Evolutionary conservation across 2,113 vertebrate species (phyloP).

Genomic region (Sylvia atricapilla): DNA sequence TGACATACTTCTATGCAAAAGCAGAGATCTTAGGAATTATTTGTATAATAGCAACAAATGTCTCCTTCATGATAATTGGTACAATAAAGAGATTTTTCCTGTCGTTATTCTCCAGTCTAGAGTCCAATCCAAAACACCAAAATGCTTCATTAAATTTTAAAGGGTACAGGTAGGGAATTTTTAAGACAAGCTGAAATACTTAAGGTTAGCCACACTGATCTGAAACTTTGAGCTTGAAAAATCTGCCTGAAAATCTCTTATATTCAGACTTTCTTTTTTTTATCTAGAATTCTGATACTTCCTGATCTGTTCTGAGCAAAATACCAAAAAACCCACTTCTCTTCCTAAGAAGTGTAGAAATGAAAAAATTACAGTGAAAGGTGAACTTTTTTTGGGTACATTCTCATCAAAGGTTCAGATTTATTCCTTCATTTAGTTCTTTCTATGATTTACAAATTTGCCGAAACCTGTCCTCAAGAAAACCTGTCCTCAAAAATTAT

Average conservation of each 20-base stretch:
- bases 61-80: background rate
- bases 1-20: background rate
- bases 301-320: slow-evolving; percentile 7
- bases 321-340: background rate
- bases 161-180: background rate
- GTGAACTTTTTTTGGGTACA: background rate
- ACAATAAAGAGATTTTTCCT: background rate
- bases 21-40: background rate
- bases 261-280: background rate
- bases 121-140: background rate
- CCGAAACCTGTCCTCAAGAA: background rate
- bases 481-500: background rate
- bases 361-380: background rate
- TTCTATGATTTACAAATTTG: background rate
- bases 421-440: background rate
- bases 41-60: background rate
- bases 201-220: background rate
- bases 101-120: background rate
- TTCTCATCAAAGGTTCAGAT: background rate
- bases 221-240: background rate
- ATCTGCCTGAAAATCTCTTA: slow-evolving; percentile 8
- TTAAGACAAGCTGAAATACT: background rate
- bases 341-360: background rate
- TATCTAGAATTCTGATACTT: slow-evolving; percentile 25
- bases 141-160: background rate